phyloP scores from a whole-genome alignment of 2,797 vertebrate species.

The Acrocephalus scirpaceus region DNA sequence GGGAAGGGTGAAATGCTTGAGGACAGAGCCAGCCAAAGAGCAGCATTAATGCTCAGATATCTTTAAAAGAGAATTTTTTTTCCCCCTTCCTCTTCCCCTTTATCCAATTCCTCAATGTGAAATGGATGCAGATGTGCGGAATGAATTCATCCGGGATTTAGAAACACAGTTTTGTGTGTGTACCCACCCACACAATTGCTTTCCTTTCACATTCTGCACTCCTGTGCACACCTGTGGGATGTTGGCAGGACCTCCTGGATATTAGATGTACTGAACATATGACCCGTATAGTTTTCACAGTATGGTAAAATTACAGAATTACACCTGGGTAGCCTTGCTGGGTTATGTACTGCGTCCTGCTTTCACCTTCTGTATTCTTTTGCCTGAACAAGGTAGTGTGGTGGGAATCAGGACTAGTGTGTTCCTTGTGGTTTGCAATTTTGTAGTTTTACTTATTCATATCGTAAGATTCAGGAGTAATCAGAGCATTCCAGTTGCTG shows the following conservation, averaged over 20 bases:
- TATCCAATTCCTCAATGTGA: neutral
- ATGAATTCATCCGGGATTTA: conserved; percentile 45
- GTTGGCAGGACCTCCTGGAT: conserved; percentile 10
- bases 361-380: neutral
- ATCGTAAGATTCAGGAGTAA: neutral
- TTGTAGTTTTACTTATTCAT: neutral
- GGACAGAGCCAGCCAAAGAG: neutral
- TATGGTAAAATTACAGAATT: conserved; percentile 1
- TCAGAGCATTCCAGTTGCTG: neutral
- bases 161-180: neutral
- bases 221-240: conserved; percentile 35
- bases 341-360: neutral
- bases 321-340: neutral
- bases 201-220: conserved; percentile 37
- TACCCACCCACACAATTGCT: conserved; percentile 60
- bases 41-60: neutral
- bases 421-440: neutral
- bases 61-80: neutral
- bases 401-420: neutral
- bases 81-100: neutral
- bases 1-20: neutral
- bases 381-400: neutral
- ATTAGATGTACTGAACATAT: neutral
- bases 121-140: conserved; percentile 32
- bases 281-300: neutral